Conservation (phyloP, 1,140 invertebrate genomes). For the Platorchestia sp. region DNA sequence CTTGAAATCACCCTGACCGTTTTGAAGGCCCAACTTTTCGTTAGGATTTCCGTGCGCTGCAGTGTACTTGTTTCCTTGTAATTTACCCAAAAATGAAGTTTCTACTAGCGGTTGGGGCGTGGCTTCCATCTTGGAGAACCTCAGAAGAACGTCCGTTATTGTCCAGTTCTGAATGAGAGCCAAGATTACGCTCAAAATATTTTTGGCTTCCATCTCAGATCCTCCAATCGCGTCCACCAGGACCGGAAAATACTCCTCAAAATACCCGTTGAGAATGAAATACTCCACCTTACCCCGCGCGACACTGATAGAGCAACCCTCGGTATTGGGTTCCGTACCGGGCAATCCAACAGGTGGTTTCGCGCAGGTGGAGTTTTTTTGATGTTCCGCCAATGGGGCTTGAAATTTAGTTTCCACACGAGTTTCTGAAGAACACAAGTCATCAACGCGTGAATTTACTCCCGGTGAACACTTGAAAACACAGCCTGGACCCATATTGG, state of each 20-base stretch:
- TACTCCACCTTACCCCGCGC: neutral
- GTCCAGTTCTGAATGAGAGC: conserved; percentile 52
- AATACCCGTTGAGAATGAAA: conserved; percentile 59
- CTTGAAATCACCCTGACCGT: neutral
- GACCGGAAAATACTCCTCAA: conserved; percentile 63
- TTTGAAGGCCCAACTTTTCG: neutral
- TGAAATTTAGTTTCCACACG: neutral
- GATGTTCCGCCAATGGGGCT: neutral
- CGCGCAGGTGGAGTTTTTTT: neutral
- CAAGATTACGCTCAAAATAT: conserved; percentile 19
- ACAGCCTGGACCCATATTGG: neutral
- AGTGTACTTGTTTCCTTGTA: neutral
- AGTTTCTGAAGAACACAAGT: neutral
- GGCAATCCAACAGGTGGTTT: neutral
- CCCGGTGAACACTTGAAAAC: neutral
- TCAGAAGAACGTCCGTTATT: conserved; percentile 13
- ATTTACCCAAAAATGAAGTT: neutral
- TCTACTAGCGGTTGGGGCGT: neutral
- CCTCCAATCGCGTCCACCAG: conserved; percentile 43
- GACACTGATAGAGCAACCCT: neutral
- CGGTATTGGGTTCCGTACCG: neutral
- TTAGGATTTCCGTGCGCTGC: neutral
- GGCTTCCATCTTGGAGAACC: conserved; percentile 38
- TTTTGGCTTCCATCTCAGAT: conserved; percentile 47
- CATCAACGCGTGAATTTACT: neutral